Evolutionary conservation across 2,888 invertebrate species (phyloP).

Genomic region (Agrilus biguttatus): DNA sequence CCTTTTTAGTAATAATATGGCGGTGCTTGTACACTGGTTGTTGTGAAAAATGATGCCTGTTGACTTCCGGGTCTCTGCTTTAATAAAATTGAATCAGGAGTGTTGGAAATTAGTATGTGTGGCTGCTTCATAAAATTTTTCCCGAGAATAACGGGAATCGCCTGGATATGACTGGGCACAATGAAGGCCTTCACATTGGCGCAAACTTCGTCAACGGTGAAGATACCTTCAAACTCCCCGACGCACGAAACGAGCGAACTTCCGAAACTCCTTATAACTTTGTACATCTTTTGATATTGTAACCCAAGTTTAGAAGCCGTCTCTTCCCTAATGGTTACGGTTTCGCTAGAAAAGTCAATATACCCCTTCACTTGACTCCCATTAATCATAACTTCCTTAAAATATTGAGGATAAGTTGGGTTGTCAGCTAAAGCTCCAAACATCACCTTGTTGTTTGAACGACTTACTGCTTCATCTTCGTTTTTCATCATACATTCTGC

Average conservation of each 20-base stretch:
- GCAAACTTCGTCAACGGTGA: slow-evolving; percentile 11
- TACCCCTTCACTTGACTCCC: slow-evolving; percentile 9
- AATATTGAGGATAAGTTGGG: slow-evolving; percentile 5
- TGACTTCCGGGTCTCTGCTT: no score
- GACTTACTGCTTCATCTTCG: neutral
- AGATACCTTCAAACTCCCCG: slow-evolving; percentile 9
- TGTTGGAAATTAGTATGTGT: slow-evolving; percentile 1
- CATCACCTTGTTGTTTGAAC: neutral
- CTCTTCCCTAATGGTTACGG: slow-evolving; percentile 12
- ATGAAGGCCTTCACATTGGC: slow-evolving; percentile 10
- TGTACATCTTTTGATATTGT: slow-evolving; percentile 8
- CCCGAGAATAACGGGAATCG: slow-evolving; percentile 13
- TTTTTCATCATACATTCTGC: neutral
- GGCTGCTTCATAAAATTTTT: slow-evolving; percentile 3
- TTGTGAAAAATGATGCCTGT: no score
- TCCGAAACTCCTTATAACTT: slow-evolving; percentile 10
- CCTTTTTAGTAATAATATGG: no score
- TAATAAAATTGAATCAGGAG: no score
- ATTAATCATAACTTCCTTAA: slow-evolving; percentile 9
- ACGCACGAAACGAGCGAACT: slow-evolving; percentile 8
- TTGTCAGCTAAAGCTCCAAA: slow-evolving; percentile 1
- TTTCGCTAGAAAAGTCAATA: slow-evolving; percentile 9
- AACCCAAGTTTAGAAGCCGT: slow-evolving; percentile 9
- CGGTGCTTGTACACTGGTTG: no score
- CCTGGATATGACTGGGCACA: slow-evolving; percentile 13